A percentile compares a stretch with the other conserved stretches of the same genome.
These are phyloP conservation scores for Agrilus biguttatus DNA, from an alignment of 2,888 invertebrate species.

Conservation along the genomic window DNA sequence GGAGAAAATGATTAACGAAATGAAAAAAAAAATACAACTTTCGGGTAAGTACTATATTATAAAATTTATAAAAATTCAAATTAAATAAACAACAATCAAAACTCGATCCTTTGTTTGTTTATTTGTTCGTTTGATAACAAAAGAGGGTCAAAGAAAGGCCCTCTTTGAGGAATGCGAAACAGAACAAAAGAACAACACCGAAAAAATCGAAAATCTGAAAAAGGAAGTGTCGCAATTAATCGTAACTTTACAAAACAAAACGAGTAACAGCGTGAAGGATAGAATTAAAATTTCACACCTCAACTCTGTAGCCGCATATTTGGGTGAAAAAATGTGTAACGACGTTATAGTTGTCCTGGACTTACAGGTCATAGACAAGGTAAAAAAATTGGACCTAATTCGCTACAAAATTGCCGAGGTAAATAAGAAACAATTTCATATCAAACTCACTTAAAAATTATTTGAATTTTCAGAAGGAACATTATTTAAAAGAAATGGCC, in stretches of 20 bases:
- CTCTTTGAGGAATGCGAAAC: slow-evolving; percentile 67
- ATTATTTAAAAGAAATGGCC: slow-evolving; percentile 40
- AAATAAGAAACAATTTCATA: slow-evolving; percentile 4
- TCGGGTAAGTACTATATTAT: slow-evolving; percentile 42
- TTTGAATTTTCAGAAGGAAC: slow-evolving; percentile 32
- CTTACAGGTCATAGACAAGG: slow-evolving; percentile 52
- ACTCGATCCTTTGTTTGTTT: background rate
- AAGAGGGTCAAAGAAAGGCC: slow-evolving; percentile 77
- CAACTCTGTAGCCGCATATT: slow-evolving; percentile 28
- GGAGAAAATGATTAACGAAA: slow-evolving; percentile 67
- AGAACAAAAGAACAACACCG: slow-evolving; percentile 55
- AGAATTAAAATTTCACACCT: slow-evolving; percentile 15
- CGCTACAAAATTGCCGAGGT: slow-evolving; percentile 53
- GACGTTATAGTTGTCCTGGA: slow-evolving; percentile 44
- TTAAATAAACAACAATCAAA: background rate
- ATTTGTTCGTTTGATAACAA: slow-evolving; percentile 7
- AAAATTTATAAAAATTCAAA: background rate
- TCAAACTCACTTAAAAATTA: background rate
- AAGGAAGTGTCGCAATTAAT: slow-evolving; percentile 55
- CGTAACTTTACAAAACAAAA: slow-evolving; percentile 41
- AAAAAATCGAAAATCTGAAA: slow-evolving; percentile 55
- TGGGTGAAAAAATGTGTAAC: slow-evolving; percentile 33
- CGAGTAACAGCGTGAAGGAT: slow-evolving; percentile 28
- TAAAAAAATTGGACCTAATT: slow-evolving; percentile 59
- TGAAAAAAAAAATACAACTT: slow-evolving; percentile 74